Evolutionary conservation across 2,113 vertebrate genomes (phyloP).

Genomic region (Mirza zaza): DNA sequence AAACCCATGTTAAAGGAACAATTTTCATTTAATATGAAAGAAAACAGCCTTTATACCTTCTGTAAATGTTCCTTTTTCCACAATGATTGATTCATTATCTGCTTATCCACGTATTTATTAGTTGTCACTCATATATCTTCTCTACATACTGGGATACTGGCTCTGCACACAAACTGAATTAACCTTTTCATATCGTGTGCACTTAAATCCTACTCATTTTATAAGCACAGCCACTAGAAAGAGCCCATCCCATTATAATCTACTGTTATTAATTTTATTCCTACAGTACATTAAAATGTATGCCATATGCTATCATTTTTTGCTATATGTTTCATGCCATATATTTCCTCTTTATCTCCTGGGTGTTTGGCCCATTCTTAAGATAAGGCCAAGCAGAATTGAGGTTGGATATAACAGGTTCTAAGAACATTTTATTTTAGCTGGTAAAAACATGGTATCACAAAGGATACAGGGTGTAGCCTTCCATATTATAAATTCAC

Average conservation of each 20-base stretch:
- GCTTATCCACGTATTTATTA: background rate
- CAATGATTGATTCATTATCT: background rate
- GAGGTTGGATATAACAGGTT: background rate
- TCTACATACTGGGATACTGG: background rate
- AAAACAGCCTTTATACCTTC: background rate
- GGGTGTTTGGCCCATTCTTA: background rate
- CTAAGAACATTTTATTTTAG: slow-evolving; percentile 22
- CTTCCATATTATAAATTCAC: background rate
- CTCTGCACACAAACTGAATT: background rate
- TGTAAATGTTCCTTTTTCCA: background rate
- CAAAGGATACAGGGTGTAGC: background rate
- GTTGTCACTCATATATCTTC: background rate
- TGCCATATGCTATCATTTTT: background rate
- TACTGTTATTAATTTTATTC: slow-evolving; percentile 7
- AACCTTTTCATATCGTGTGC: background rate
- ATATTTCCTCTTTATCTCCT: background rate
- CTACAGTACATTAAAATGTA: background rate
- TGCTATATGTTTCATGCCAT: background rate
- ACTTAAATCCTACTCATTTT: slow-evolving; percentile 11
- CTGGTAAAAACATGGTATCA: background rate
- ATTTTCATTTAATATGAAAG: slow-evolving; percentile 29
- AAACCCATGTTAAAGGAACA: slow-evolving; percentile 19
- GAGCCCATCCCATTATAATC: background rate
- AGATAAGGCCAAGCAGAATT: slow-evolving; percentile 1
- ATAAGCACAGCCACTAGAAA: background rate